Evolutionary conservation across 2,113 vertebrate genomes (phyloP).

Genomic region (Heloderma charlesbogerti): DNA sequence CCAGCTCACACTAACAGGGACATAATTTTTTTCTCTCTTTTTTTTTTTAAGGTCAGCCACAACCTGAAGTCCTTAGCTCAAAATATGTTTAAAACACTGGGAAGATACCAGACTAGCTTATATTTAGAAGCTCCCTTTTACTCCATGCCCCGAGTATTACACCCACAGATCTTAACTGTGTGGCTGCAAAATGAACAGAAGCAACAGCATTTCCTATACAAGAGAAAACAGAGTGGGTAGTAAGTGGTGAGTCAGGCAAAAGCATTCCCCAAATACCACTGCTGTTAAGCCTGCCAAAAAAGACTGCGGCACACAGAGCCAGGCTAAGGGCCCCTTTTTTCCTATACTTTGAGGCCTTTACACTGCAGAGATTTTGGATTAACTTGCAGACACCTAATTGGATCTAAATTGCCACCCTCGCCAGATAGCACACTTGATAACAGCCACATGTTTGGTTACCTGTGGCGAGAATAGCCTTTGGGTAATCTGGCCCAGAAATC

Average conservation of each 20-base stretch:
- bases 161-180: slow-evolving; percentile 23
- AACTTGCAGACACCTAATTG: background rate
- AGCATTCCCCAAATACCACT: slow-evolving; percentile 10
- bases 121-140: slow-evolving; percentile 19
- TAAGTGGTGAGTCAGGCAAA: slow-evolving; percentile 24
- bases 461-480: background rate
- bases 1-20: background rate
- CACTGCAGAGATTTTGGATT: background rate
- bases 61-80: background rate
- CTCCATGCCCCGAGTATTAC: background rate
- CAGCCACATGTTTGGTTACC: background rate
- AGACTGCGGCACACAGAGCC: background rate
- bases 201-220: slow-evolving; percentile 8
- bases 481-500: background rate
- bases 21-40: too few species aligned
- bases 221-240: slow-evolving; percentile 29
- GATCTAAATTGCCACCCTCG: background rate
- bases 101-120: background rate
- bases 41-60: background rate
- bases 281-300: background rate
- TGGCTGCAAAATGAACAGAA: slow-evolving; percentile 16
- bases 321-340: background rate
- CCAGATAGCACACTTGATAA: background rate
- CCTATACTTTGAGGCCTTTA: background rate
- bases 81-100: background rate